Conservation (phyloP, 2,888 invertebrate genomes). For the Diaperis boleti region DNA sequence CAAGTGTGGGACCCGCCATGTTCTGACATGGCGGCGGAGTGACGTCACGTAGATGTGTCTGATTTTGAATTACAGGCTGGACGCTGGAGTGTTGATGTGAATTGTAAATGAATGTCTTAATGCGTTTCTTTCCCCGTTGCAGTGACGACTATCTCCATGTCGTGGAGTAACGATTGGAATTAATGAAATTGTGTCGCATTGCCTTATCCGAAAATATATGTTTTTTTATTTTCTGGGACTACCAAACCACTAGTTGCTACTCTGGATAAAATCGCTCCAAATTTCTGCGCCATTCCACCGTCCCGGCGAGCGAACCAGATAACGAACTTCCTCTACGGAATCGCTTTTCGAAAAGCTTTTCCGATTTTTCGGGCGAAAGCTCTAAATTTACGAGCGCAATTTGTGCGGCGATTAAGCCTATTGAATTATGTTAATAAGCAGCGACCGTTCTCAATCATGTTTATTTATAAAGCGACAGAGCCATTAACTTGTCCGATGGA, state of each 20-base stretch:
- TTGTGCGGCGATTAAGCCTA: conserved; percentile 30
- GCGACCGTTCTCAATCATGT: conserved; percentile 27
- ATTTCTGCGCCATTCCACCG: conserved; percentile 7
- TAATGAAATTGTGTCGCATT: too few species aligned
- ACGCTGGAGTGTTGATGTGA: too few species aligned
- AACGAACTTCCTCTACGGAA: conserved; percentile 21
- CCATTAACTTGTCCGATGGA: conserved; percentile 31
- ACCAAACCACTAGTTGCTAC: background rate
- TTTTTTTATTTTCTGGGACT: background rate
- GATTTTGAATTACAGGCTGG: too few species aligned
- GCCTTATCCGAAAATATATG: too few species aligned
- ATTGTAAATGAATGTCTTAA: too few species aligned
- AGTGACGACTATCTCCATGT: too few species aligned
- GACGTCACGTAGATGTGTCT: too few species aligned
- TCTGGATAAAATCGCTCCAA: too few species aligned
- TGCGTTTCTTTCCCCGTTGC: too few species aligned
- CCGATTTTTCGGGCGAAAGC: conserved; percentile 1
- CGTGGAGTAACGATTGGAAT: too few species aligned
- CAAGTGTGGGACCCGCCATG: background rate
- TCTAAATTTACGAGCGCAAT: conserved; percentile 21
- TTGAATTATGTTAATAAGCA: conserved; percentile 36
- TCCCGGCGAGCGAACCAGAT: conserved; percentile 17
- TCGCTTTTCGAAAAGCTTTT: conserved; percentile 19
- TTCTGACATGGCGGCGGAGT: background rate
- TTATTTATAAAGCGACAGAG: conserved; percentile 33